Evolutionary conservation across 2,113 vertebrate species (phyloP).

Genomic region (Myocastor coypus): DNA sequence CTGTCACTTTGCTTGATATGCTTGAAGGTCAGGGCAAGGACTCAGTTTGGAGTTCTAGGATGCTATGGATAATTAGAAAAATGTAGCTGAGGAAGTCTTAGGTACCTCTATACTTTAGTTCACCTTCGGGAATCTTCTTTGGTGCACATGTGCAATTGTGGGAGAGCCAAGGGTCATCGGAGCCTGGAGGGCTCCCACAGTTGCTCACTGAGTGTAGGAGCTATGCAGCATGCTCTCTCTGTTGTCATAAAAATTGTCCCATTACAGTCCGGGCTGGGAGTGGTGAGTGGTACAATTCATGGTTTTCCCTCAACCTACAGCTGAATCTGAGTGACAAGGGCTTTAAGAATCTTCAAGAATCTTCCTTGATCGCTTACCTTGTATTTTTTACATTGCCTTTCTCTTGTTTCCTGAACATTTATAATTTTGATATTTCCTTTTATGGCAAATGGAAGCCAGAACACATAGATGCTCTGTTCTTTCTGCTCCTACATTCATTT

Average conservation of each 20-base stretch:
- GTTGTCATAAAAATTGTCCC: not conserved
- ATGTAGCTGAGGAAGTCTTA: not conserved
- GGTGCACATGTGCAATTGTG: not conserved
- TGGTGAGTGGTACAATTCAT: not conserved
- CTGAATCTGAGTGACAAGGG: not conserved
- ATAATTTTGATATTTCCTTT: not conserved
- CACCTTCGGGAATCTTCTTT: not conserved
- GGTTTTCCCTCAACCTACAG: not conserved
- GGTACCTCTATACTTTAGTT: not conserved
- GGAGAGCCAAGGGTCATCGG: not conserved
- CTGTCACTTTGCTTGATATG: not conserved
- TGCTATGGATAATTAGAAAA: not conserved
- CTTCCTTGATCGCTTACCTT: not conserved
- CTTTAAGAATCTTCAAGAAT: not conserved
- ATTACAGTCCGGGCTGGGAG: not conserved
- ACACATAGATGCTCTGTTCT: not conserved
- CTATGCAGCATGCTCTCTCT: not conserved
- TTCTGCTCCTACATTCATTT: rapidly evolving
- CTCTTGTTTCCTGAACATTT: not conserved
- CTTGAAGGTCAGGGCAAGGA: not conserved
- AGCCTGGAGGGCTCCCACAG: not conserved
- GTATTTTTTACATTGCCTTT: not conserved
- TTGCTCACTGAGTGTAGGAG: not conserved
- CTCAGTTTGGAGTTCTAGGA: not conserved
- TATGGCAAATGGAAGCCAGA: not conserved